Conservation (phyloP, 2,113 vertebrate genomes). For the Spea bombifrons region DNA sequence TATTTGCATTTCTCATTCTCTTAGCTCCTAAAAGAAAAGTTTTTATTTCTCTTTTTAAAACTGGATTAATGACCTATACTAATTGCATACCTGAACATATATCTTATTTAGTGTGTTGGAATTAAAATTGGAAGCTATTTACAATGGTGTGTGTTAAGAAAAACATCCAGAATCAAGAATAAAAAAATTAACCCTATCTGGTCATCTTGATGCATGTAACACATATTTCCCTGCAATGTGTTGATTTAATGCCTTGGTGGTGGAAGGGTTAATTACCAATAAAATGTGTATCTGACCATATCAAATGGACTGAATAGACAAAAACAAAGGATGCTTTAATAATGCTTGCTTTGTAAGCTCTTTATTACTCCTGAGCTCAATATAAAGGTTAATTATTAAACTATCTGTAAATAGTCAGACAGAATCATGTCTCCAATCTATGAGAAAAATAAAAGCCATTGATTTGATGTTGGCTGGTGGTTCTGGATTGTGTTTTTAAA, state of each 20-base stretch:
- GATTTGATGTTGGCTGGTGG: slow-evolving; percentile 43
- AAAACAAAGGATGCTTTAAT: background rate
- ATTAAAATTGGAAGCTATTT: background rate
- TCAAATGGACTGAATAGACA: too few relatives aligned
- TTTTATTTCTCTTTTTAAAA: slow-evolving; percentile 3
- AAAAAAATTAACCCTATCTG: too few relatives aligned
- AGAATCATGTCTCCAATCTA: slow-evolving; percentile 52
- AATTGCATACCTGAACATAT: slow-evolving; percentile 14
- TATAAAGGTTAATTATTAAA: slow-evolving; percentile 56
- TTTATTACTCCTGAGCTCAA: slow-evolving; percentile 9
- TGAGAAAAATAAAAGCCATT: slow-evolving; percentile 46
- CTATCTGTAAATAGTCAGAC: slow-evolving; percentile 54
- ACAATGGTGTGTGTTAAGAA: too few relatives aligned
- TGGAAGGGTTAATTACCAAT: too few relatives aligned
- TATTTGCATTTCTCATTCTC: slow-evolving; percentile 34
- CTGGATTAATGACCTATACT: slow-evolving; percentile 23
- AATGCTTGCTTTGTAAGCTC: slow-evolving; percentile 2
- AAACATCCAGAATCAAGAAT: too few relatives aligned
- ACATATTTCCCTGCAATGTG: too few relatives aligned
- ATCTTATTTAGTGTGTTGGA: background rate
- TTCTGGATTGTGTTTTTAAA: slow-evolving; percentile 42
- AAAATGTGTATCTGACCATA: too few relatives aligned
- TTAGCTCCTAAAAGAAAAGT: slow-evolving; percentile 11
- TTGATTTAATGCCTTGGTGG: too few relatives aligned
- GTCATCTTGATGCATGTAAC: too few relatives aligned